Conservation (phyloP, 2,797 vertebrate genomes). For the Hippoglossus hippoglossus region DNA sequence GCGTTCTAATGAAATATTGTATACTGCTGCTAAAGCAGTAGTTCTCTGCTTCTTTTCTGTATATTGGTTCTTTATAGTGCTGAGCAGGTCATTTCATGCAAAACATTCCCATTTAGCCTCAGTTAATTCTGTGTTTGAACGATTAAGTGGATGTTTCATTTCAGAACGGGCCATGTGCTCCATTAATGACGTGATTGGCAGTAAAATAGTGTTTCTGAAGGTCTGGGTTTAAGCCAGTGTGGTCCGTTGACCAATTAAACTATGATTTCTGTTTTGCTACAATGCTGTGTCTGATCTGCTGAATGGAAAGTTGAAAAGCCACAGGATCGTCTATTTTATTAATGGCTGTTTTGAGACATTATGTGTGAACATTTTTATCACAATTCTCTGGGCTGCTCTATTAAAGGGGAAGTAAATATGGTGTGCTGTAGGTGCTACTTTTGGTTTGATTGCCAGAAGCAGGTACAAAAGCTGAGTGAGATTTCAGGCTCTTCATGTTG, state of each 20-base stretch:
- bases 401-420: not conserved
- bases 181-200: slow-evolving; percentile 58
- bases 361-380: slow-evolving; percentile 35
- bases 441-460: slow-evolving; percentile 10
- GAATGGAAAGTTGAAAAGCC: slow-evolving; percentile 40
- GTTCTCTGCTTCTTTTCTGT: not conserved
- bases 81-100: slow-evolving; percentile 47
- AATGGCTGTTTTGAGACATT: slow-evolving; percentile 21
- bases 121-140: slow-evolving; percentile 58
- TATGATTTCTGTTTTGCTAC: slow-evolving; percentile 39
- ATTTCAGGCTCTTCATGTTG: slow-evolving; percentile 12
- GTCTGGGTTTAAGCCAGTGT: slow-evolving; percentile 35
- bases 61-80: slow-evolving; percentile 29
- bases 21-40: slow-evolving; percentile 7
- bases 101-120: slow-evolving; percentile 37
- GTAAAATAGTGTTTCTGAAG: slow-evolving; percentile 57
- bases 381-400: slow-evolving; percentile 7
- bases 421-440: not conserved
- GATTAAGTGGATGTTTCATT: slow-evolving; percentile 47
- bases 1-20: slow-evolving; percentile 14
- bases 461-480: slow-evolving; percentile 3
- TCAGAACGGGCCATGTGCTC: slow-evolving; percentile 56
- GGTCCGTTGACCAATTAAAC: slow-evolving; percentile 36
- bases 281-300: slow-evolving; percentile 30
- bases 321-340: slow-evolving; percentile 36